Percentiles rank a stretch among this genome's conserved stretches.
These are phyloP conservation scores for Charadrius vociferus DNA, from an alignment of 2,113 vertebrate species.

Conservation along the genomic window DNA sequence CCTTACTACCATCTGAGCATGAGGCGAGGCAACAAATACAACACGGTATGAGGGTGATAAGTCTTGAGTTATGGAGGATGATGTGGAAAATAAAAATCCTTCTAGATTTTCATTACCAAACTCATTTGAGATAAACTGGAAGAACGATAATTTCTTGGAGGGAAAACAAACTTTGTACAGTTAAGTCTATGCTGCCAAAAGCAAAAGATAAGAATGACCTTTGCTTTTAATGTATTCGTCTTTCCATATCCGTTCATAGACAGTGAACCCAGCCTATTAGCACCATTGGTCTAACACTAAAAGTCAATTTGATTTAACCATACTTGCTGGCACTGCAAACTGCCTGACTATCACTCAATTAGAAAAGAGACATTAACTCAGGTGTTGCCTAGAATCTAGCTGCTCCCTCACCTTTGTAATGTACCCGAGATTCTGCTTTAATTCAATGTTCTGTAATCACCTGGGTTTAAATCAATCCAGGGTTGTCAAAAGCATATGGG, in stretches of 20 bases:
- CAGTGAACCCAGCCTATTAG: conserved; percentile 19
- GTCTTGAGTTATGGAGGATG: not conserved
- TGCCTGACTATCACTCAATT: conserved; percentile 27
- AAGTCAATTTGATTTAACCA: conserved; percentile 52
- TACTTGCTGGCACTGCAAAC: conserved; percentile 53
- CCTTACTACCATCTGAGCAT: not conserved
- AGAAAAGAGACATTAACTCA: conserved; percentile 33
- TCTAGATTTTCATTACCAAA: not conserved
- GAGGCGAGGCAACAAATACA: not conserved
- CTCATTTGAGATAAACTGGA: not conserved
- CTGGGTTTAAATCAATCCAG: not conserved
- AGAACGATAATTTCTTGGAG: not conserved
- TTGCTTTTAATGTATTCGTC: conserved; percentile 46
- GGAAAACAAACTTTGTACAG: not conserved
- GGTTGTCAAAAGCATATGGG: conserved; percentile 5
- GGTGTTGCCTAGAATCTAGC: not conserved
- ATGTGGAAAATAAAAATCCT: not conserved
- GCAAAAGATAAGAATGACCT: conserved; percentile 36
- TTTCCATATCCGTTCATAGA: conserved; percentile 18
- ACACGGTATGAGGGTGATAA: not conserved
- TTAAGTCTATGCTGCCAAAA: not conserved
- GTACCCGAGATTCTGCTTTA: not conserved
- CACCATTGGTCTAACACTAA: conserved; percentile 8
- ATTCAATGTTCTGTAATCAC: not conserved
- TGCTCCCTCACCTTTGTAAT: conserved; percentile 11